Conservation (phyloP, 2,113 vertebrate species). For the Clarias gariepinus region DNA sequence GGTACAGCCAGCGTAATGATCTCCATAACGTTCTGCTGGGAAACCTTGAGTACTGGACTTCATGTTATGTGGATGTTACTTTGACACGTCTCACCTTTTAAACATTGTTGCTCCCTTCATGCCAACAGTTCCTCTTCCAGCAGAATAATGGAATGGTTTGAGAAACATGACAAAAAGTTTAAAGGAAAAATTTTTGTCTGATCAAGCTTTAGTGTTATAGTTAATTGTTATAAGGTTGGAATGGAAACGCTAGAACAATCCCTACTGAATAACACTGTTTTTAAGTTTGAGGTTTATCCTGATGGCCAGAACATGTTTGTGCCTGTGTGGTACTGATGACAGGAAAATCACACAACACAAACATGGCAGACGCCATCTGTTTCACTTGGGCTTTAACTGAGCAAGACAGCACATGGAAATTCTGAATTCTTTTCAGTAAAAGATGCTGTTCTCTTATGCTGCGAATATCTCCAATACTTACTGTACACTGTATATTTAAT, state of each 20-base stretch:
- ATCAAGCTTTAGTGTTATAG: too few relatives aligned
- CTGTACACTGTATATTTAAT: neutral
- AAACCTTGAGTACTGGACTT: too few relatives aligned
- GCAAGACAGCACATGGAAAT: neutral
- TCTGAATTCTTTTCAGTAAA: neutral
- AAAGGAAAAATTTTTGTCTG: too few relatives aligned
- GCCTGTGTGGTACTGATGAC: slow-evolving; percentile 19
- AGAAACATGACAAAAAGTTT: too few relatives aligned
- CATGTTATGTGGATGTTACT: too few relatives aligned
- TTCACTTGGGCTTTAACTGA: slow-evolving; percentile 17
- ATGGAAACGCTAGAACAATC: neutral
- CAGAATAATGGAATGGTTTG: too few relatives aligned
- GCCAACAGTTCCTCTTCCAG: too few relatives aligned
- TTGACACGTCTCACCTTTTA: too few relatives aligned
- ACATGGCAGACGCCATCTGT: slow-evolving; percentile 35
- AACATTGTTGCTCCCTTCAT: too few relatives aligned
- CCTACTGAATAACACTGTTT: neutral
- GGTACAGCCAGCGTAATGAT: too few relatives aligned
- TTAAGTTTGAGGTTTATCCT: neutral
- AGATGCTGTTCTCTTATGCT: neutral
- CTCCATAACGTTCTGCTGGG: too few relatives aligned
- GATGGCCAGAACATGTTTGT: slow-evolving; percentile 7
- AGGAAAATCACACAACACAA: slow-evolving; percentile 27
- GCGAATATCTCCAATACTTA: neutral
- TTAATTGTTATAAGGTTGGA: too few relatives aligned